Evolutionary conservation across 2,113 vertebrate species (phyloP).

Genomic region (Pollimyrus isidori): DNA sequence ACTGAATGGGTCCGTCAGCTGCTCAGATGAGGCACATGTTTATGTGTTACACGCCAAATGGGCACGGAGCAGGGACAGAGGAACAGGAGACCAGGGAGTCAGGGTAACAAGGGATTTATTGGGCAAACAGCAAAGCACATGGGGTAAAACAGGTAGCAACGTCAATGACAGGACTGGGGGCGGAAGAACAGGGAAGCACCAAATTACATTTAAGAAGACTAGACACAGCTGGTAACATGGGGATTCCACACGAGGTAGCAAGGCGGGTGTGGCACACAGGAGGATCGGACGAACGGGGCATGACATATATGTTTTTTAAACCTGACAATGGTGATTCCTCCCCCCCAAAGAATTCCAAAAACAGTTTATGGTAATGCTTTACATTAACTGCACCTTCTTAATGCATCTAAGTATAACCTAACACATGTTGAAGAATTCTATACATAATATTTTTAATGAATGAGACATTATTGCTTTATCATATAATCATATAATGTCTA

Average conservation of each 20-base stretch:
- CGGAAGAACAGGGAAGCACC: too few species aligned
- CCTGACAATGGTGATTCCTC: not conserved
- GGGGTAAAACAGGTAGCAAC: too few species aligned
- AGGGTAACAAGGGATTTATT: too few species aligned
- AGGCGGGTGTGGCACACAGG: too few species aligned
- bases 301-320: not conserved
- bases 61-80: too few species aligned
- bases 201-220: too few species aligned
- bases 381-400: not conserved
- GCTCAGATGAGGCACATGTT: not conserved
- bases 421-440: not conserved
- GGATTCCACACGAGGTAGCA: too few species aligned
- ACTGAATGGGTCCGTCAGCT: not conserved
- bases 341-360: not conserved
- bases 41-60: not conserved
- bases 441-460: not conserved
- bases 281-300: too few species aligned
- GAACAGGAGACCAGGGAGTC: too few species aligned
- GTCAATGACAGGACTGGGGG: too few species aligned
- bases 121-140: too few species aligned
- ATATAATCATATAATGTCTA: not conserved
- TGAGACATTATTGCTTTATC: not conserved
- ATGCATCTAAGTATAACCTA: not conserved
- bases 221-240: too few species aligned
- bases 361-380: not conserved